Evolutionary conservation across 2,113 vertebrate genomes (phyloP), one percentile per base, ranked within the genome.

Genomic region (Macheiramphus alcinus): DNA sequence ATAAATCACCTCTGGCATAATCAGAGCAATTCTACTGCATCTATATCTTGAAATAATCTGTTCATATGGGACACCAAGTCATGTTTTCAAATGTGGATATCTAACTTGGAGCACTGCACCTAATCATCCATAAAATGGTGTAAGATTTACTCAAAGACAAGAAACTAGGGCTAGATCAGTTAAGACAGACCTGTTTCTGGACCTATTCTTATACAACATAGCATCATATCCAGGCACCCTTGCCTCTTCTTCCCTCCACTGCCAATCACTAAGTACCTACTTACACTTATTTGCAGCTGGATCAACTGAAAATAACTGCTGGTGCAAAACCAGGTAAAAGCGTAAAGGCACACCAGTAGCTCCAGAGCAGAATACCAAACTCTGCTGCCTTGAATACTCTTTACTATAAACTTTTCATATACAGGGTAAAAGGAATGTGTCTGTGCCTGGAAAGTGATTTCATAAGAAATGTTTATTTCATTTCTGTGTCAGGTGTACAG

Each of bases 261-360:
- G 16, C 9, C 58, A 61, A 2, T 43, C 18, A 21, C 23, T 26
- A 38, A n/a, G 47, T 25, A 61, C 4, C 11, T 67, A 17, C 6
- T 66, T 45, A 70, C 0, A 2, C 16, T 80, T 80, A 38, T 11
- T 80, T 76, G 45, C 36, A 86, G 38, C 23, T 50, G 20, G 13
- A 79, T 31, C n/a, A 50, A 36, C 38, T 29, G 48, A 73, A 80
- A 90, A 42, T 16, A 76, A 56, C 7, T 47, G 53, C 62, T 65
- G 9, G 16, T 38, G 31, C 31, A 61, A 61, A 83, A 68, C 27
- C n/a, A 68, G 17, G 5, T 56, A 43, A 19, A 76, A 76, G 43
- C 0, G 0, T 27, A 72, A 68, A 70, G 14, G 7, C 32, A 50
- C 17, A 29, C 9, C 16, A 25, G 61, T 53, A 72, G 23, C 23